Conservation (phyloP, 1,140 invertebrate genomes). For the Patella vulgata region DNA sequence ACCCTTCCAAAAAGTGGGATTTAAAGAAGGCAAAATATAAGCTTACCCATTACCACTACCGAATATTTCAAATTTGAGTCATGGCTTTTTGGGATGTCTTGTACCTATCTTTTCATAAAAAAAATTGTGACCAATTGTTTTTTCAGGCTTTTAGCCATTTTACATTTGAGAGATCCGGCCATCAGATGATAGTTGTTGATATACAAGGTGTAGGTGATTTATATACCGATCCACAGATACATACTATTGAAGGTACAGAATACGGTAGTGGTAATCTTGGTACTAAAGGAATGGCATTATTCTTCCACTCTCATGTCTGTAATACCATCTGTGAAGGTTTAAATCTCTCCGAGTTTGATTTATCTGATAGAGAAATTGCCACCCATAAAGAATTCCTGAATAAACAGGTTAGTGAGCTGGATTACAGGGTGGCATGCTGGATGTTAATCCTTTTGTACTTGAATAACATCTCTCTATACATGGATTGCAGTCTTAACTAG, state of each 20-base stretch:
- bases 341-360: constrained; percentile 70
- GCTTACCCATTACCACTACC: too few relatives aligned
- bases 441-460: too few relatives aligned
- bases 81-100: too few relatives aligned
- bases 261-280: constrained; percentile 74
- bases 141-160: constrained; percentile 73
- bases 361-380: constrained; percentile 65
- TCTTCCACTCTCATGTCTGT: constrained; percentile 73
- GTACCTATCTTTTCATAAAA: too few relatives aligned
- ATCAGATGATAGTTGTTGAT: constrained; percentile 74
- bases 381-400: constrained; percentile 45
- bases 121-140: too few relatives aligned
- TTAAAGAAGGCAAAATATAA: too few relatives aligned
- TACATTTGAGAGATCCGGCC: constrained; percentile 74
- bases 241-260: constrained; percentile 69
- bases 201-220: constrained; percentile 75
- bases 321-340: constrained; percentile 72
- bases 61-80: too few relatives aligned
- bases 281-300: constrained; percentile 73
- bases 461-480: too few relatives aligned
- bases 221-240: constrained; percentile 75
- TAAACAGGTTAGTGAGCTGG: constrained; percentile 48
- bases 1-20: too few relatives aligned
- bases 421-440: too few relatives aligned
- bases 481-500: too few relatives aligned